Base-by-base conservation (phyloP, 2,888 invertebrate species). In the Lutraria lutraria region DNA sequence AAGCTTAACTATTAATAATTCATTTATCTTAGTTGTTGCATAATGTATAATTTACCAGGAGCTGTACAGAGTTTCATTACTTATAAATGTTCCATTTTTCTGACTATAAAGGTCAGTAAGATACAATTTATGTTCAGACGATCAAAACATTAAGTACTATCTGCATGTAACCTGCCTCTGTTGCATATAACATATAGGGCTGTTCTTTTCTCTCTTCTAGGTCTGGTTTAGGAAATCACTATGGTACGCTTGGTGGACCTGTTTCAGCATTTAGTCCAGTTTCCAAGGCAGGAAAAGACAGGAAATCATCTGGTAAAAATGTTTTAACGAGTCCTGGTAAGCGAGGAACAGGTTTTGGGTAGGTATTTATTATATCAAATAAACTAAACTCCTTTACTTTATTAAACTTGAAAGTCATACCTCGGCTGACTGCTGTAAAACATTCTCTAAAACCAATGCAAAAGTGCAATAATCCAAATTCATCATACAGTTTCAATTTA, bases 301-400 rank as follows among this genome's bases (percentile, higher is more conserved):
- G 93, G 85, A 95, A 95, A 89, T 80, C 93, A 16, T 90, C 95
- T n/a, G 95, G 95, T 29, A 96, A 95, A 93, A 97, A 97, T 93
- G 93, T 97, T 29, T 89, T 94, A 63, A 96, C 96, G 79, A 96
- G 96, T 89, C 96, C 96, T 56, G 94, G 96, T 19, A 96, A 96
- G 91, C 95, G 92, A 93, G 97, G 97, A 86, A 96, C 96, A 81
- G 97, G 97, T 76, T 97, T 94, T 95, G 97, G 97, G 96, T 96
- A 95, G 91, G 94, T 91, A 76, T 82, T 25, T 25, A n/a, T 31
- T 19, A 19, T 76, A 31, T 25, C 63, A 25, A 25, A 25, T 4
- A 25, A n/a, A 68, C n/a, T 25, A 43, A 43, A 4, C 43, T 43
- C 2, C 43, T 43, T 43, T 43, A 43, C 43, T 43, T 43, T 4